phyloP scores from a whole-genome alignment of 2,797 vertebrate genomes.

The Hypotaenidia okinawae region DNA sequence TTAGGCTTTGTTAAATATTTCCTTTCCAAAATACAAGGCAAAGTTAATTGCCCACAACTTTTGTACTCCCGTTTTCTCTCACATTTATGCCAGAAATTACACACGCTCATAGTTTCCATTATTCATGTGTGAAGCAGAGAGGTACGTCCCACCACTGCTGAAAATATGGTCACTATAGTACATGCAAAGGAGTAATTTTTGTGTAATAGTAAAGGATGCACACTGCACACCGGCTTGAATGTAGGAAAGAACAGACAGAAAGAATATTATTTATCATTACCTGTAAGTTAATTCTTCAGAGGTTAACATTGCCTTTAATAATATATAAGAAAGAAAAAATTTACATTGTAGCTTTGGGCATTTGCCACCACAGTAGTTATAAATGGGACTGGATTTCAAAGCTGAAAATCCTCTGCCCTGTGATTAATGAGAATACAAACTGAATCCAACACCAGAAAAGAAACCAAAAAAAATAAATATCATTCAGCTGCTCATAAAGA shows the following conservation, averaged over 20 bases:
- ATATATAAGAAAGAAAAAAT: neutral
- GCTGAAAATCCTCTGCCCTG: neutral
- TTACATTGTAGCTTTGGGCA: neutral
- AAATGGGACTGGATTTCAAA: neutral
- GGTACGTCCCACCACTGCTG: neutral
- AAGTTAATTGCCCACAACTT: neutral
- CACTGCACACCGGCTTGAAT: neutral
- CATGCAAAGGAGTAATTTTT: neutral
- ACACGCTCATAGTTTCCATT: neutral
- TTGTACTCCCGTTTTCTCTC: neutral
- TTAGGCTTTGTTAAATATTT: neutral
- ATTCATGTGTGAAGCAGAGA: neutral
- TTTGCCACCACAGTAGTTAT: neutral
- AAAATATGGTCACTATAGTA: neutral
- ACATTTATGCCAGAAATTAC: neutral
- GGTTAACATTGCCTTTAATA: neutral
- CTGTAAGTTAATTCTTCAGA: neutral
- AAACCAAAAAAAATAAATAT: constrained; percentile 1
- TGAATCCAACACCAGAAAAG: neutral
- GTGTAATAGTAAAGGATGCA: neutral
- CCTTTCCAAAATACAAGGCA: neutral
- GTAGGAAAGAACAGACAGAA: neutral
- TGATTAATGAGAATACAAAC: constrained; percentile 12
- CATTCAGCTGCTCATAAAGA: neutral
- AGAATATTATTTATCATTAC: neutral